Evolutionary conservation across 2,888 invertebrate species (phyloP), one percentile per base, ranked within the genome.

Genomic region (Noctua pronuba): DNA sequence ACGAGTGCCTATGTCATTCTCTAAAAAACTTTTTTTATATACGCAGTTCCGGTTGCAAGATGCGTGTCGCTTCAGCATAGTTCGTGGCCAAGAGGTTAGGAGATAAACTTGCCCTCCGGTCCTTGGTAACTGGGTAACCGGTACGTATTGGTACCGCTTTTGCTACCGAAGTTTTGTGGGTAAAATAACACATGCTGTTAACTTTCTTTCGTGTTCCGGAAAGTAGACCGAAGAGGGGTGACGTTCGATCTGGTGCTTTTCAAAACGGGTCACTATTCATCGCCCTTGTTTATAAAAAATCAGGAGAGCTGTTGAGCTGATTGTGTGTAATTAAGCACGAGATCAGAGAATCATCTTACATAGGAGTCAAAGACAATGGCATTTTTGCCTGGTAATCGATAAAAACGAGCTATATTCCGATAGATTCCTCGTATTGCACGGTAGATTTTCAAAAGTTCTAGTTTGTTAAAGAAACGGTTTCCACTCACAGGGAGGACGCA

Each of bases 141-240:
- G 72, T 62, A 77, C 82, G 18, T 44, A 11, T 62, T 21, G 67
- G 82, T 75, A 75, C 72, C 65, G 52, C 7, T 16, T 67, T 46
- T 46, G n/a, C 24, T 21, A 6, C 31, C 4, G 1, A 1, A 44
- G 8, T n/a, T 16, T 52, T 55, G 52, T 55, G 52, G 66, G 46
- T 66, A 71, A 60, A 49, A 64, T 41, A 24, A 49, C n/a, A 78
- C 5, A 38, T 62, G 64, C n/a, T 46, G n/a, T n/a, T 16, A 31
- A 52, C 18, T 67, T 73, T 52, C 5, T 38, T 44, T 38, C 38
- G 35, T 64, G 8, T 69, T 18, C 10, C 52, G 13, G 31, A 44
- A 62, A n/a, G 16, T 65, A 41, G n/a, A 60, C 18, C 28, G 8
- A 28, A 60, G 28, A 2, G 52, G 52, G 13, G 55, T n/a, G 24